Conservation (phyloP, 2,797 vertebrate genomes). For the Argentina silus region DNA sequence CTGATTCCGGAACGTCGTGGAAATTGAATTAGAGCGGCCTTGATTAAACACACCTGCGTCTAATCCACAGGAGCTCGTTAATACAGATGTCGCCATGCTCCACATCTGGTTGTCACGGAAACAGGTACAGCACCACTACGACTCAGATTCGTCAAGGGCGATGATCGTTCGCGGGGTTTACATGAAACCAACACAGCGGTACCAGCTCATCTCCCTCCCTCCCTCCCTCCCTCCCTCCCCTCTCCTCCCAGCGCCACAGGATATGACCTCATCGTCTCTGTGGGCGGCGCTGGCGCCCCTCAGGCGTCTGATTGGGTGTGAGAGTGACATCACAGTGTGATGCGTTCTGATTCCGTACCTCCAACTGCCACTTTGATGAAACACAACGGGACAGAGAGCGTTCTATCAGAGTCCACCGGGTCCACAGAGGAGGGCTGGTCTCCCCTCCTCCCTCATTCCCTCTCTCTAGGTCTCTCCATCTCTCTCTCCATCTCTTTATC, state of each 20-base stretch:
- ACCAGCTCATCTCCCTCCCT: too few species aligned
- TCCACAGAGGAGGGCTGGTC: too few species aligned
- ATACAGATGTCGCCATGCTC: conserved; percentile 45
- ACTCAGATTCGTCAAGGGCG: too few species aligned
- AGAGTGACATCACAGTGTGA: too few species aligned
- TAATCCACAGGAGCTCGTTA: conserved; percentile 25
- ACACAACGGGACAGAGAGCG: too few species aligned
- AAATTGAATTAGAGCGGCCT: conserved; percentile 45
- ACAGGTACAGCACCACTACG: background rate
- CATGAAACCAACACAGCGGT: conserved; percentile 43
- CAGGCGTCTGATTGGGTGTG: too few species aligned
- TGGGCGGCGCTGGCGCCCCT: too few species aligned
- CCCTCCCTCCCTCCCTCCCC: conserved; percentile 9
- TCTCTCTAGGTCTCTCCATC: background rate
- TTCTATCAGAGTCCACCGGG: too few species aligned
- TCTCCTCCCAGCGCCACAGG: conserved; percentile 41
- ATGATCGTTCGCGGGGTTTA: too few species aligned
- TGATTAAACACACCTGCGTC: conserved; percentile 44
- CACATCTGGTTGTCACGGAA: conserved; percentile 26
- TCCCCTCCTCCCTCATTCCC: background rate
- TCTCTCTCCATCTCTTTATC: background rate
- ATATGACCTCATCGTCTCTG: too few species aligned
- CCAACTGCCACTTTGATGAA: too few species aligned
- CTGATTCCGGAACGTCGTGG: conserved; percentile 22
- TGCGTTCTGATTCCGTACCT: too few species aligned